phyloP scores from a whole-genome alignment of 2,888 invertebrate species.

The Cremastobaeus sp. region DNA sequence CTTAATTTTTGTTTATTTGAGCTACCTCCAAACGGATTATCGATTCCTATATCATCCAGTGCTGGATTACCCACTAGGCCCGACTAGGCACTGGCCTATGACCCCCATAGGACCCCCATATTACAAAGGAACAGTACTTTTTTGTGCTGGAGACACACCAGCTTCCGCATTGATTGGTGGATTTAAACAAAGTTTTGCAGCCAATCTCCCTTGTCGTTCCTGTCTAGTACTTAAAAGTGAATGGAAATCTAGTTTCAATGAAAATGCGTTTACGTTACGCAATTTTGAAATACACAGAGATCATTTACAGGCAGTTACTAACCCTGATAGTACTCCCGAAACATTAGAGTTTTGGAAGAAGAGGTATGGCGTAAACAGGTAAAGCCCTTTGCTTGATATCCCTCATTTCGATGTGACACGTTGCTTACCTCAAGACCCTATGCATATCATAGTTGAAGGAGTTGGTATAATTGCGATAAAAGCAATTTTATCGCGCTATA shows the following conservation, averaged over 20 bases:
- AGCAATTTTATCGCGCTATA: background rate
- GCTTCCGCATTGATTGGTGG: background rate
- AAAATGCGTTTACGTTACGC: background rate
- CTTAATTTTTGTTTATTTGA: too few relatives aligned
- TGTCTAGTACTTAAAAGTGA: background rate
- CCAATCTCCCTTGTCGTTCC: background rate
- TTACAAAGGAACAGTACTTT: background rate
- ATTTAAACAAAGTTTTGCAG: background rate
- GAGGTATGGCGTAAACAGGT: constrained; percentile 1
- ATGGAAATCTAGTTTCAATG: background rate
- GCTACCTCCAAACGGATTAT: too few relatives aligned
- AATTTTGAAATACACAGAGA: background rate
- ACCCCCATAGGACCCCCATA: too few relatives aligned
- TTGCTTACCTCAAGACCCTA: constrained; percentile 6
- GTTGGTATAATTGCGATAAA: background rate
- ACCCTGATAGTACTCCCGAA: background rate
- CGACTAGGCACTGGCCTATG: too few relatives aligned
- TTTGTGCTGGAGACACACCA: background rate
- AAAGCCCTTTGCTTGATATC: background rate
- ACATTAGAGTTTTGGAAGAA: constrained; percentile 5
- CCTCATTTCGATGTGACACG: background rate
- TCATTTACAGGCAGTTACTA: background rate
- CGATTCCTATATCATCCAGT: too few relatives aligned
- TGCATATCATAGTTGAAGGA: constrained; percentile 13
- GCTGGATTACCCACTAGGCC: too few relatives aligned